These are phyloP conservation scores for Agrotis segetum DNA, from an alignment of 2,888 invertebrate genomes.

Conservation along the genomic window DNA sequence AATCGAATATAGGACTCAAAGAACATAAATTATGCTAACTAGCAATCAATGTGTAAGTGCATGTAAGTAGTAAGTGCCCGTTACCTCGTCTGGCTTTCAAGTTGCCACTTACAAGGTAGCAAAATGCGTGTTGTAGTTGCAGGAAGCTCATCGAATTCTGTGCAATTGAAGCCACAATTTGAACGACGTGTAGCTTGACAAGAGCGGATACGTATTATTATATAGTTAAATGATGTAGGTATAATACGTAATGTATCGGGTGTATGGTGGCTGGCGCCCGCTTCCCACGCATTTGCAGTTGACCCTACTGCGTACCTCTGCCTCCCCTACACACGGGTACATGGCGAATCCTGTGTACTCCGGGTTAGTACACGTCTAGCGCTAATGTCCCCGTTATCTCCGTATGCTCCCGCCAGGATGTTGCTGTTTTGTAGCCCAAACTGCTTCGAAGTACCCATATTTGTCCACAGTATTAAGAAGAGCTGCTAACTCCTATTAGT, in stretches of 20 bases:
- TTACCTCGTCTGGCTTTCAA: slow-evolving; percentile 56
- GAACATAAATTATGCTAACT: slow-evolving; percentile 56
- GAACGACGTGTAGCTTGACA: slow-evolving; percentile 63
- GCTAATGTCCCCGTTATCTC: slow-evolving; percentile 82
- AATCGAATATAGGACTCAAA: slow-evolving; percentile 47
- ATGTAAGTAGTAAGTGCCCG: slow-evolving; percentile 60
- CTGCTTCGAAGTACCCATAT: slow-evolving; percentile 60
- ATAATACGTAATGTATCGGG: slow-evolving; percentile 32
- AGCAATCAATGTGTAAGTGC: slow-evolving; percentile 63
- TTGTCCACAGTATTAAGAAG: slow-evolving; percentile 1
- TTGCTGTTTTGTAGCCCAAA: slow-evolving; percentile 70
- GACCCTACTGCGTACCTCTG: slow-evolving; percentile 73
- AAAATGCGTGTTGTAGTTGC: slow-evolving; percentile 64
- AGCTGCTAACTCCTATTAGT: not conserved
- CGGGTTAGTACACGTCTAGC: slow-evolving; percentile 73
- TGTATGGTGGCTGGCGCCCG: slow-evolving; percentile 50
- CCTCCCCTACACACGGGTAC: slow-evolving; percentile 70
- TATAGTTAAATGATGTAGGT: slow-evolving; percentile 56
- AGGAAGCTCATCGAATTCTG: slow-evolving; percentile 66
- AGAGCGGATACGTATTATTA: slow-evolving; percentile 59
- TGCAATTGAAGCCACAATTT: slow-evolving; percentile 62
- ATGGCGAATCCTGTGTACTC: slow-evolving; percentile 73
- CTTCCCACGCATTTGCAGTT: slow-evolving; percentile 79
- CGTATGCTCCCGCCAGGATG: slow-evolving; percentile 62
- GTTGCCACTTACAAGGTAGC: slow-evolving; percentile 63